Conservation (phyloP, 2,888 invertebrate genomes). For the Minunthozetes semirufus region DNA sequence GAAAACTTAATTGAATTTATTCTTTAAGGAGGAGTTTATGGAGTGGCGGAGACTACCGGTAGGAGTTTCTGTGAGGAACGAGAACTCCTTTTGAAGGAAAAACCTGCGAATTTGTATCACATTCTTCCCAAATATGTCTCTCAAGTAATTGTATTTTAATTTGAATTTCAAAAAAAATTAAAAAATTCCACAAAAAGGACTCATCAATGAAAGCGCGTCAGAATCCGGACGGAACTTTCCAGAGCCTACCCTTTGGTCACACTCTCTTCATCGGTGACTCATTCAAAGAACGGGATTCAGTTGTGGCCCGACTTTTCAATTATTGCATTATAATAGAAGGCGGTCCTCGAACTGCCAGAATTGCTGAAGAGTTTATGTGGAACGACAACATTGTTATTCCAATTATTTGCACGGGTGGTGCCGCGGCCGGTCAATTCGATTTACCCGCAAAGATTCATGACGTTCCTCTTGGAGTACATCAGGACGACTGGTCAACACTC, state of each 20-base stretch:
- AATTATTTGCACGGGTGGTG: conserved; percentile 45
- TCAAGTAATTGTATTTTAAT: neutral
- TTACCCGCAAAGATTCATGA: conserved; percentile 41
- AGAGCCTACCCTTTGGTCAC: conserved; percentile 38
- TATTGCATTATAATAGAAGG: conserved; percentile 46
- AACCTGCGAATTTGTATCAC: conserved; percentile 38
- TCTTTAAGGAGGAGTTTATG: conserved; percentile 28
- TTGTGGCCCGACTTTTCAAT: conserved; percentile 46
- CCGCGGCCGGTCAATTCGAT: conserved; percentile 45
- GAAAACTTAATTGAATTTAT: no score
- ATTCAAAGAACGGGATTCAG: conserved; percentile 45
- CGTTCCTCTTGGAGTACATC: conserved; percentile 43
- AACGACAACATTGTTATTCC: conserved; percentile 47
- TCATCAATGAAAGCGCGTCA: conserved; percentile 43
- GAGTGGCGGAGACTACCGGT: conserved; percentile 33
- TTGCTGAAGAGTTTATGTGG: conserved; percentile 47
- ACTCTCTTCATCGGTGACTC: conserved; percentile 45
- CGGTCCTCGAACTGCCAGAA: conserved; percentile 46
- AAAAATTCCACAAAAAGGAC: no score
- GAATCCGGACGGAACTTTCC: conserved; percentile 45
- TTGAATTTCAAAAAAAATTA: no score
- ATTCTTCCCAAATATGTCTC: conserved; percentile 39
- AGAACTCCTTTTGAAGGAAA: neutral
- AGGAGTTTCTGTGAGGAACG: conserved; percentile 33
- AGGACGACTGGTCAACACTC: conserved; percentile 42